A percentile compares a stretch with the other conserved stretches of the same genome.
These are phyloP conservation scores for Onchidella celtica DNA, from an alignment of 2,888 invertebrate species.

Conservation along the genomic window DNA sequence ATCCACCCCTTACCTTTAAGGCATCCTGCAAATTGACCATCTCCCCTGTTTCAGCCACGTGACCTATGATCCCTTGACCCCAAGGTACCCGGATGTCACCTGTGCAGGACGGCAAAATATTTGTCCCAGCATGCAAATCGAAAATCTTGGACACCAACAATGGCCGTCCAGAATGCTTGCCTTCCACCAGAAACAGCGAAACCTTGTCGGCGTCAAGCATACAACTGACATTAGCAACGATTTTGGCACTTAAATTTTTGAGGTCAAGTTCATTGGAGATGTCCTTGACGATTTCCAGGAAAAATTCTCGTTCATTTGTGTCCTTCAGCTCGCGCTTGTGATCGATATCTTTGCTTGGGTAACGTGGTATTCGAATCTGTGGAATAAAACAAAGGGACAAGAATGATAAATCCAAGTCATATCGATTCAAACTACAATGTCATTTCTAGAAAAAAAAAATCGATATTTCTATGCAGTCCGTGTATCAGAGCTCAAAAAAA, in stretches of 20 bases:
- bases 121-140: slow-evolving; percentile 82
- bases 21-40: slow-evolving; percentile 81
- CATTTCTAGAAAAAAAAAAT: too few species aligned
- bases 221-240: slow-evolving; percentile 81
- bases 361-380: slow-evolving; percentile 78
- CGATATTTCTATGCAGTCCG: too few species aligned
- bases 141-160: slow-evolving; percentile 82
- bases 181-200: slow-evolving; percentile 82
- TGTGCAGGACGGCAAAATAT: slow-evolving; percentile 79
- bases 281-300: slow-evolving; percentile 82
- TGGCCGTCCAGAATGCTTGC: slow-evolving; percentile 77
- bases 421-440: too few species aligned
- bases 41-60: slow-evolving; percentile 82
- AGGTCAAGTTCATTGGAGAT: slow-evolving; percentile 82
- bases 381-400: neutral
- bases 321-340: slow-evolving; percentile 79
- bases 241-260: slow-evolving; percentile 81
- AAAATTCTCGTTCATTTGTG: slow-evolving; percentile 81
- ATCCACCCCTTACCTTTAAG: slow-evolving; percentile 79
- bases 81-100: slow-evolving; percentile 81
- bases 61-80: slow-evolving; percentile 82
- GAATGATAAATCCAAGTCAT: too few species aligned
- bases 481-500: too few species aligned
- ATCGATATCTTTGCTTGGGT: slow-evolving; percentile 81
- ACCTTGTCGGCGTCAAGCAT: slow-evolving; percentile 82